Percentiles rank a stretch among this genome's conserved stretches.
Evolutionary conservation across 1,140 invertebrate genomes (phyloP).

Genomic region (Spodoptera litura): DNA sequence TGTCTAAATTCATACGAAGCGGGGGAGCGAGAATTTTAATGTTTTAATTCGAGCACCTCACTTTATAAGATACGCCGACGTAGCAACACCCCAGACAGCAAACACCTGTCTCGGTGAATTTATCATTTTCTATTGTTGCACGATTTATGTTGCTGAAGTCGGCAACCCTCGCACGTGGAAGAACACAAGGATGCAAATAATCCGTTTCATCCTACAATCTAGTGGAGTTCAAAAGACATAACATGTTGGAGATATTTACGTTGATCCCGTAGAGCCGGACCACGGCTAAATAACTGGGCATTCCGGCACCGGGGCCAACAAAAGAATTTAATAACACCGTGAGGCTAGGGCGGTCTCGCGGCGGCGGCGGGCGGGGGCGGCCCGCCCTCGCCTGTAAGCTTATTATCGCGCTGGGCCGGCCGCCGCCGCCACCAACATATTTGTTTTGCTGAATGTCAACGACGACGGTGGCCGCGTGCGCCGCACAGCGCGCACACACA

Average conservation of each 20-base stretch:
- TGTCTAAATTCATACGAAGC: conserved; percentile 69
- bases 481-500: conserved; percentile 67
- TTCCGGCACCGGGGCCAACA: conserved; percentile 66
- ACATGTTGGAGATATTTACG: conserved; percentile 62
- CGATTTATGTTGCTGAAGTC: conserved; percentile 49
- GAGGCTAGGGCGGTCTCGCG: conserved; percentile 60
- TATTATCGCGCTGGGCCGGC: conserved; percentile 73
- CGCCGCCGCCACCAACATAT: conserved; percentile 71
- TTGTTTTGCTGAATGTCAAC: conserved; percentile 80
- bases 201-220: conserved; percentile 58
- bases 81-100: conserved; percentile 52
- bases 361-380: conserved; percentile 58
- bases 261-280: conserved; percentile 67
- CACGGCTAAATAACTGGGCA: conserved; percentile 71
- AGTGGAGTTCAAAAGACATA: conserved; percentile 61
- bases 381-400: conserved; percentile 75
- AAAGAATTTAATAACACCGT: conserved; percentile 81
- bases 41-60: conserved; percentile 74
- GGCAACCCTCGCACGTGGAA: conserved; percentile 42
- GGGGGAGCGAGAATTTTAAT: conserved; percentile 65
- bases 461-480: conserved; percentile 60
- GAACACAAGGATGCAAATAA: conserved; percentile 60
- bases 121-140: conserved; percentile 55
- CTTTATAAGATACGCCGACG: conserved; percentile 67
- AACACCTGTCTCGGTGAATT: conserved; percentile 68